Percentiles rank a stretch among this genome's conserved stretches.
These are phyloP conservation scores for Recurvirostra avosetta DNA, from an alignment of 2,113 vertebrate species.

Conservation along the genomic window DNA sequence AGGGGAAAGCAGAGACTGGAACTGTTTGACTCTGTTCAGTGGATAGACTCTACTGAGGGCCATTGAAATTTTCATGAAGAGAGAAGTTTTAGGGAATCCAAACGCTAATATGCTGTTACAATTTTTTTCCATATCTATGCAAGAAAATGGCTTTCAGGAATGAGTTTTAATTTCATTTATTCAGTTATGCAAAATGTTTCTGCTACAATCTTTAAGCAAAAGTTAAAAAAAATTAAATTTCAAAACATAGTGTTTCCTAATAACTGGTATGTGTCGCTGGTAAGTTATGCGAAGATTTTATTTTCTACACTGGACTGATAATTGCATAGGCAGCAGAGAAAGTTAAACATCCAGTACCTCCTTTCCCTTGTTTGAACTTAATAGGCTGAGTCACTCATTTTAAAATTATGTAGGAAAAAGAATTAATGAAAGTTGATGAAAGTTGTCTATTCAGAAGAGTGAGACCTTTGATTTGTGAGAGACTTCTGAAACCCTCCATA, in stretches of 20 bases:
- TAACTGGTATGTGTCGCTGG: neutral
- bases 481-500: neutral
- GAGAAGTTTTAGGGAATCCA: neutral
- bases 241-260: neutral
- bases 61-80: neutral
- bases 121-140: neutral
- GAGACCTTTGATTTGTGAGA: neutral
- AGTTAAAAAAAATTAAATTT: neutral
- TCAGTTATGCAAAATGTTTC: neutral
- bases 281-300: neutral
- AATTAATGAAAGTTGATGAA: neutral
- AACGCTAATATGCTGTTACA: accelerated
- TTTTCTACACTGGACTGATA: neutral
- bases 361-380: neutral
- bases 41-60: neutral
- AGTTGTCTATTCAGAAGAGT: neutral
- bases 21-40: neutral
- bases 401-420: neutral
- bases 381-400: neutral
- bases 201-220: neutral
- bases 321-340: neutral
- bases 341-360: neutral
- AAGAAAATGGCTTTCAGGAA: neutral
- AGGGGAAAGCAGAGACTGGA: neutral
- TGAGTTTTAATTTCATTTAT: neutral